These are phyloP conservation scores for Glyphotaelius pellucidus DNA, from an alignment of 2,888 invertebrate genomes.

Conservation along the genomic window DNA sequence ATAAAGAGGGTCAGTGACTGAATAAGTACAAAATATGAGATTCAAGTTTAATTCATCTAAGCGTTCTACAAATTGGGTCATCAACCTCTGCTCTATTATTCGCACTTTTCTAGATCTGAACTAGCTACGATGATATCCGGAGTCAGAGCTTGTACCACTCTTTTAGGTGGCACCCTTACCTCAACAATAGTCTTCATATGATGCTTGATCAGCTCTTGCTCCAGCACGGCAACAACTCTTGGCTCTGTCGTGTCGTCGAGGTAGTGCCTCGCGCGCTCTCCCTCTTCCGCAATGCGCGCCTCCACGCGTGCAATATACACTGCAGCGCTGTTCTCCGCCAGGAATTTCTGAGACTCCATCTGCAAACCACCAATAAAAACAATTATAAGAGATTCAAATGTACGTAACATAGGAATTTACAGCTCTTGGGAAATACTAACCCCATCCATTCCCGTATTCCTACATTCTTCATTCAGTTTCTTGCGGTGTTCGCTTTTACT, in stretches of 20 bases:
- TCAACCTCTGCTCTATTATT: neutral
- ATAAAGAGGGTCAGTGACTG: too few relatives aligned
- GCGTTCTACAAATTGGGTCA: too few relatives aligned
- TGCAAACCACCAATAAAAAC: constrained; percentile 68
- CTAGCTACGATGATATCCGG: too few relatives aligned
- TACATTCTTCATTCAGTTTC: too few relatives aligned
- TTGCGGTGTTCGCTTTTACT: too few relatives aligned
- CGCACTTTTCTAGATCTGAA: neutral
- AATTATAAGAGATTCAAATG: neutral
- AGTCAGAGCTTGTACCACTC: neutral
- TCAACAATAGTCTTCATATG: constrained; percentile 98
- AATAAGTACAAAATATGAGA: too few relatives aligned
- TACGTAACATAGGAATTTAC: neutral
- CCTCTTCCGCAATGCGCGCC: constrained; percentile 97
- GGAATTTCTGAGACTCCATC: constrained; percentile 98
- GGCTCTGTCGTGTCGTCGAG: constrained; percentile 98
- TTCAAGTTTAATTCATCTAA: too few relatives aligned
- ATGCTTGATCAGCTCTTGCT: constrained; percentile 97
- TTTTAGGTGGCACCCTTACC: constrained; percentile 69
- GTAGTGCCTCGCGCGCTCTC: constrained; percentile 97
- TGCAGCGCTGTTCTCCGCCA: constrained; percentile 98
- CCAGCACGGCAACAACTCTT: constrained; percentile 96
- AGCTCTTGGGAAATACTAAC: neutral
- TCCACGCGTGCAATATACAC: constrained; percentile 99
- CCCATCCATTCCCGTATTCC: neutral